phyloP scores from a whole-genome alignment of 2,888 invertebrate species.

The Drosophila neutralis region DNA sequence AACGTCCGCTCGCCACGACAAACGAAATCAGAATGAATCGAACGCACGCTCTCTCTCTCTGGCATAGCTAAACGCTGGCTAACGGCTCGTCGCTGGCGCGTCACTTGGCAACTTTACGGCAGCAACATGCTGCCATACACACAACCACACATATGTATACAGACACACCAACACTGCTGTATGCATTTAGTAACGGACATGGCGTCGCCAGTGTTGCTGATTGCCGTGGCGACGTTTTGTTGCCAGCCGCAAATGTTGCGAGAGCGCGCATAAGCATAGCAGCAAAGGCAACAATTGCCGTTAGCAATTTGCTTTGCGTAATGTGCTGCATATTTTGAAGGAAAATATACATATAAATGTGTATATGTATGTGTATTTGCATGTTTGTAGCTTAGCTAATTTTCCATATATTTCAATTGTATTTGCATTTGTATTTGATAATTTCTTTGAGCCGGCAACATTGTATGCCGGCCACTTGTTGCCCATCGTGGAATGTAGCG shows the following conservation, averaged over 20 bases:
- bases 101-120: constrained; percentile 17
- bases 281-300: constrained; percentile 11
- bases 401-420: neutral
- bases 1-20: constrained; percentile 57
- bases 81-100: constrained; percentile 8
- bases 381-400: neutral
- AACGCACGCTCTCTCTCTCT: constrained; percentile 32
- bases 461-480: constrained; percentile 58
- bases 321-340: neutral
- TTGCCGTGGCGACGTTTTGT: constrained; percentile 9
- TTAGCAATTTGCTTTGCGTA: constrained; percentile 1
- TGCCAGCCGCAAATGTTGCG: constrained; percentile 39
- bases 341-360: neutral
- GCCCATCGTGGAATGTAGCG: constrained; percentile 42
- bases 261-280: neutral
- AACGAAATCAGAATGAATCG: constrained; percentile 59
- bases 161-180: neutral
- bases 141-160: neutral
- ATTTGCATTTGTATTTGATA: neutral
- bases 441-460: constrained; percentile 19
- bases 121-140: constrained; percentile 24
- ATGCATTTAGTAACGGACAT: constrained; percentile 9
- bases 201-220: neutral
- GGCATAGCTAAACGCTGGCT: constrained; percentile 15
- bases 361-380: neutral